Percentiles rank a stretch among this genome's conserved stretches.
Evolutionary conservation across 2,888 invertebrate genomes (phyloP).

Genomic region (Rotaria macrura): DNA sequence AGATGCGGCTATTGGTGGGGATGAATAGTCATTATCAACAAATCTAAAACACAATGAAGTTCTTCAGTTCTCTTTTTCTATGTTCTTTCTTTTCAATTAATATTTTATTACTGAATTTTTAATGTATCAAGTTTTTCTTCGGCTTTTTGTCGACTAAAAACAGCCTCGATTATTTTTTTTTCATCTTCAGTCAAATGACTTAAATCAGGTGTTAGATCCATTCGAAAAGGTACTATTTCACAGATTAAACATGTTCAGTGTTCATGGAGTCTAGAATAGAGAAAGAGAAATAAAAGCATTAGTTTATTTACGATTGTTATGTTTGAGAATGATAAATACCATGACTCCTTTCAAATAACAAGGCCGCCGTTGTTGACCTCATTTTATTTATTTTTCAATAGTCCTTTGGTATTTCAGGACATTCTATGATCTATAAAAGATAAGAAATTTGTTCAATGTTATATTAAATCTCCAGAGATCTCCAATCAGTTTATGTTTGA

Average conservation of each 20-base stretch:
- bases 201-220: conserved; percentile 23
- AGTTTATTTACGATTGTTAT: not conserved
- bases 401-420: not conserved
- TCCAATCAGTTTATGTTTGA: not conserved
- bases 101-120: not conserved
- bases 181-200: conserved; percentile 31
- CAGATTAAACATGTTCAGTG: not conserved
- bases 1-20: not conserved
- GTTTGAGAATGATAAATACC: not conserved
- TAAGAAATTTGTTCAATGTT: not conserved
- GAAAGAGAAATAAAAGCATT: too few species aligned
- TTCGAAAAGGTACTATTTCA: not conserved
- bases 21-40: not conserved
- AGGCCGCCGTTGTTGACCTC: not conserved
- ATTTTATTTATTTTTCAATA: not conserved
- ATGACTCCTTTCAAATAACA: not conserved
- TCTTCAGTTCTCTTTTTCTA: not conserved
- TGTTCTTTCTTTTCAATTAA: too few species aligned
- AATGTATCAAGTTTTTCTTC: conserved; percentile 27
- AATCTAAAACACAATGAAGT: not conserved
- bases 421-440: not conserved
- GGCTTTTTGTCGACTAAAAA: conserved; percentile 24
- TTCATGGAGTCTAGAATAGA: not conserved
- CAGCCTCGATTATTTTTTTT: conserved; percentile 27
- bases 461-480: not conserved